Percentiles rank a stretch among this genome's conserved stretches.
phyloP scores from a whole-genome alignment of 2,113 vertebrate species.

The Limnothrissa miodon region DNA sequence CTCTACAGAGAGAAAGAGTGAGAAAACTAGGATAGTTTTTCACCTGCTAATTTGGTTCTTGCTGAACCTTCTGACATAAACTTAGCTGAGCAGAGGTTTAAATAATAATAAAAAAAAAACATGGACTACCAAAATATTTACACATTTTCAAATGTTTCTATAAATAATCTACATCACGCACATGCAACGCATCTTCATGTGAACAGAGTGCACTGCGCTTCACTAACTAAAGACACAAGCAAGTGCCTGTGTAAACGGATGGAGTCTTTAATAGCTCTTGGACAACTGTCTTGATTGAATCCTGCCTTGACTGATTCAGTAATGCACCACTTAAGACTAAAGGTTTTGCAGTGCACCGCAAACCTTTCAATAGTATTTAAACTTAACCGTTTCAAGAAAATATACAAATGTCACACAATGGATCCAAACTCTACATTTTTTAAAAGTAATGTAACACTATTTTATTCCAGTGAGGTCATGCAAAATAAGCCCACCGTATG shows the following conservation, averaged over 20 bases:
- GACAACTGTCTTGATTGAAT: slow-evolving; percentile 51
- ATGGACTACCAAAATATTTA: background rate
- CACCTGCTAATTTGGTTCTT: background rate
- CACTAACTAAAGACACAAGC: slow-evolving; percentile 10
- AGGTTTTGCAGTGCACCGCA: slow-evolving; percentile 48
- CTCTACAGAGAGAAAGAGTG: slow-evolving; percentile 29
- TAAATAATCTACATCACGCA: background rate
- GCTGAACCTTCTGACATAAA: background rate
- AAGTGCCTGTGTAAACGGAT: background rate
- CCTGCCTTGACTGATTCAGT: slow-evolving; percentile 46
- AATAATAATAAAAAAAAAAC: too few relatives aligned
- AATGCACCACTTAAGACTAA: slow-evolving; percentile 59
- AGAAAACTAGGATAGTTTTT: slow-evolving; percentile 1
- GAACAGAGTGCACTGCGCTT: background rate
- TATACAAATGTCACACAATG: background rate
- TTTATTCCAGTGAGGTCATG: background rate
- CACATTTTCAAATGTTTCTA: background rate
- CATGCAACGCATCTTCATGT: slow-evolving; percentile 1
- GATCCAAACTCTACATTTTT: background rate
- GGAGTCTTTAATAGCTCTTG: background rate
- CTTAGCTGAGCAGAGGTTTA: background rate
- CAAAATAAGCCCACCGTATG: background rate
- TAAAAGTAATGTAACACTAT: background rate
- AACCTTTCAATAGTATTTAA: slow-evolving; percentile 34
- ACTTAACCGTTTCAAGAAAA: background rate